Base-by-base conservation (phyloP, 2,888 invertebrate species). In the Sycophila texana region DNA sequence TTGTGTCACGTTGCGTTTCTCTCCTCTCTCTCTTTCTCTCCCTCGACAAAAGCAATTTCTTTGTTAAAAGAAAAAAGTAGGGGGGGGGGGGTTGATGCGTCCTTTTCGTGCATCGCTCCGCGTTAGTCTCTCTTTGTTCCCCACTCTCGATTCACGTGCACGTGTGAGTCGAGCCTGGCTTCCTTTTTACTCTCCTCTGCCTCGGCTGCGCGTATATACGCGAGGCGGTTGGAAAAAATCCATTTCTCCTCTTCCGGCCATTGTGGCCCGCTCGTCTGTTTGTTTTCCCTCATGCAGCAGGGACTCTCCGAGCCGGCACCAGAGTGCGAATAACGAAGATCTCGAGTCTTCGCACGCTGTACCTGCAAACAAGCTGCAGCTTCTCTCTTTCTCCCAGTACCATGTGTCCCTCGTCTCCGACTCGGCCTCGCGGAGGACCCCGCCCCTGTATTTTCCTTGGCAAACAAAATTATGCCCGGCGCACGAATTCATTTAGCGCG, bases 1-100 rank as follows among this genome's bases (percentile, higher is more conserved):
- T 87, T 87, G 87, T 86, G 85, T 86, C 87, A 84, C 84, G 84
- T 85, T 86, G 83, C 71, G 74, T 39, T 74, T 57, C 65, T 65
- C 20, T 77, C 72, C 39, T 39, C 10, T 39, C 39, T 39, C 39
- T 71, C 55, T 65, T 55, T 16, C 49, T 47, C 73, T 65, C 79
- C 67, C 73, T 57, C 51, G 39, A 66, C 51, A 49, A 55, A 39
- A 47, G 47, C 61, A 61, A 49, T 16, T 39, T 13, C 74, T 74
- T 74, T 74, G 74, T 74, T 53, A 22, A 53, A 10, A 47, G 4
- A 22, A 20, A 22, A 12, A 60, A 26, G n/a, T 14, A 20, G n/a
- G 18, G 61, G n/a, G 47, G 20, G 22, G 26, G 51, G 22, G 53
- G 63, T 30, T 12, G 51, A 16, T 26, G 65, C 61, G 74, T 66